These are phyloP conservation scores for Charaxes varanes DNA, from an alignment of 1,140 invertebrate genomes.

Conservation along the genomic window DNA sequence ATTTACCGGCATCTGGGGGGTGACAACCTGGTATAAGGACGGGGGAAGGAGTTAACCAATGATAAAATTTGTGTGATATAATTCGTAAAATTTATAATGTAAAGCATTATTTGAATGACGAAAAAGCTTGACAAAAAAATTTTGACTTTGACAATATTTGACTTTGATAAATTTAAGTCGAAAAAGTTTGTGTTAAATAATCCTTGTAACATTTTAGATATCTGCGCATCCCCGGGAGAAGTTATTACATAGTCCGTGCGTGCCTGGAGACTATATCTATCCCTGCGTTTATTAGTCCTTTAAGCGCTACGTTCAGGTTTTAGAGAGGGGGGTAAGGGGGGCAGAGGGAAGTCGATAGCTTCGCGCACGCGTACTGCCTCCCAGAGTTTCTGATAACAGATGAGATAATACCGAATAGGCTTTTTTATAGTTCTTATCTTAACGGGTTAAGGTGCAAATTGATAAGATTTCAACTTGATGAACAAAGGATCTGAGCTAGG, in stretches of 20 bases:
- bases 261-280: slow-evolving; percentile 23
- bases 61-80: too few species aligned
- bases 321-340: slow-evolving; percentile 22
- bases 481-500: slow-evolving; percentile 14
- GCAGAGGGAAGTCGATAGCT: slow-evolving; percentile 47
- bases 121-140: too few species aligned
- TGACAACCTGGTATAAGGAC: too few species aligned
- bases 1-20: too few species aligned
- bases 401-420: slow-evolving; percentile 17
- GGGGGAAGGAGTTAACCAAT: too few species aligned
- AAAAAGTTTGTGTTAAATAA: background rate
- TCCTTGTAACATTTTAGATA: too few species aligned
- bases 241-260: background rate
- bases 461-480: background rate
- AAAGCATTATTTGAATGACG: too few species aligned
- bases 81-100: too few species aligned
- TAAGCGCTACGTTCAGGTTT: slow-evolving; percentile 47
- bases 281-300: slow-evolving; percentile 38
- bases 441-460: slow-evolving; percentile 13
- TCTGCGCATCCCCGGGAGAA: too few species aligned
- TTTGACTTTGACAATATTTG: too few species aligned
- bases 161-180: too few species aligned
- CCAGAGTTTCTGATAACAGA: slow-evolving; percentile 12
- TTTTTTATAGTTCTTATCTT: slow-evolving; percentile 8
- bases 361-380: slow-evolving; percentile 39